Percentiles rank a stretch among this genome's conserved stretches.
Conservation (phyloP, 2,888 invertebrate species). For the Meteorus cinctellus region DNA sequence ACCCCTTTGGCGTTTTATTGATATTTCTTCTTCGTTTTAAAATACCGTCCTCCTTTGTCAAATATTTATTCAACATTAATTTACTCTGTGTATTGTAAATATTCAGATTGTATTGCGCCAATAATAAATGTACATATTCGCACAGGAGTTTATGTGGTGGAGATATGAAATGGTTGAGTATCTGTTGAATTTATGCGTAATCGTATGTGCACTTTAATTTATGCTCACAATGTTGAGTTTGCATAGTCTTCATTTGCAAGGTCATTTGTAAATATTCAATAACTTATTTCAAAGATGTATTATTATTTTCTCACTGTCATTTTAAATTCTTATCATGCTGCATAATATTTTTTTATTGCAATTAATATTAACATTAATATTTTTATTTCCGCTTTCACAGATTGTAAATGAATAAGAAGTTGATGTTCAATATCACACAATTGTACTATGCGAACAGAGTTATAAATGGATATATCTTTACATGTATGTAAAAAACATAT, state of each 20-base stretch:
- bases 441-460: not conserved
- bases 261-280: constrained; percentile 5
- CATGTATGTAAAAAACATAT: not conserved
- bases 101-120: not conserved
- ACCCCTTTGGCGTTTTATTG: not conserved
- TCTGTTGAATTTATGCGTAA: constrained; percentile 5
- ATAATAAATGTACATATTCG: not conserved
- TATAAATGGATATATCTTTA: not conserved
- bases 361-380: not conserved
- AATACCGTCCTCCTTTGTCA: not conserved
- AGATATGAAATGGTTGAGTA: not conserved
- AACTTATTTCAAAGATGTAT: not conserved
- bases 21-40: not conserved
- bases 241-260: constrained; percentile 3
- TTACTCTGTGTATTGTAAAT: not conserved
- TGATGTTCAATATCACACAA: not conserved
- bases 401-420: not conserved
- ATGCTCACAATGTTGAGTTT: not conserved
- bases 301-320: constrained; percentile 7
- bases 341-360: not conserved
- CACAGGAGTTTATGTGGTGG: not conserved
- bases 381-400: not conserved
- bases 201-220: constrained; percentile 9
- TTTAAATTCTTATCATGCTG: not conserved
- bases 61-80: not conserved